Conservation (phyloP, 2,113 vertebrate species). For the Coturnix japonica region DNA sequence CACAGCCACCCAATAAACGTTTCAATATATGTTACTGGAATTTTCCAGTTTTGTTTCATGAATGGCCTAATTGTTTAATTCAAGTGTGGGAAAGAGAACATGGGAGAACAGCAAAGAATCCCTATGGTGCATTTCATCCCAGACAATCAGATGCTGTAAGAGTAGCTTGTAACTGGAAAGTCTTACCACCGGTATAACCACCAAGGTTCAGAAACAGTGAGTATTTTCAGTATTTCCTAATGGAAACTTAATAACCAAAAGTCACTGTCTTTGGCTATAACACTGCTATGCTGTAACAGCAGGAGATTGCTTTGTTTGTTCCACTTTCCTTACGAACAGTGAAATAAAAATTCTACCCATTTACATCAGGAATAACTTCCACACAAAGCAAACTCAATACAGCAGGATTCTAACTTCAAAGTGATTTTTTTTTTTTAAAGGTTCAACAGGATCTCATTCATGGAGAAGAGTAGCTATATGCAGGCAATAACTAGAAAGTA, state of each 20-base stretch:
- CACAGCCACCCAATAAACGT: not conserved
- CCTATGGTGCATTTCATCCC: not conserved
- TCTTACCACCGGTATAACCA: not conserved
- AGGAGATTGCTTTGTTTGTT: not conserved
- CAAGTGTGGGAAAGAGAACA: not conserved
- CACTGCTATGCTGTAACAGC: not conserved
- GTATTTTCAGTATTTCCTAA: not conserved
- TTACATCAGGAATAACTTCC: not conserved
- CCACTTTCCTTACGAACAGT: not conserved
- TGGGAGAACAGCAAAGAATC: not conserved
- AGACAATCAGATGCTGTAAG: not conserved
- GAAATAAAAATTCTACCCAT: not conserved
- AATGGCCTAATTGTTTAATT: not conserved
- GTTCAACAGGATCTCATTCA: not conserved
- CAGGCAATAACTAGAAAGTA: not conserved
- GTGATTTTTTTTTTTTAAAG: not conserved
- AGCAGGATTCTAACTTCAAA: not conserved
- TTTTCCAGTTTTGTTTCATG: not conserved
- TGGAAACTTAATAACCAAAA: not conserved
- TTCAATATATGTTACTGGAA: not conserved
- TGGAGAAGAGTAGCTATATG: not conserved
- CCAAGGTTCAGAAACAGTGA: not conserved
- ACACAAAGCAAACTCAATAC: not conserved
- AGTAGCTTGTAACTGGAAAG: not conserved
- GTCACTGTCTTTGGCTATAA: not conserved